These are phyloP conservation scores for Arremon brunneinucha DNA, from an alignment of 2,797 vertebrate species.

Conservation along the genomic window DNA sequence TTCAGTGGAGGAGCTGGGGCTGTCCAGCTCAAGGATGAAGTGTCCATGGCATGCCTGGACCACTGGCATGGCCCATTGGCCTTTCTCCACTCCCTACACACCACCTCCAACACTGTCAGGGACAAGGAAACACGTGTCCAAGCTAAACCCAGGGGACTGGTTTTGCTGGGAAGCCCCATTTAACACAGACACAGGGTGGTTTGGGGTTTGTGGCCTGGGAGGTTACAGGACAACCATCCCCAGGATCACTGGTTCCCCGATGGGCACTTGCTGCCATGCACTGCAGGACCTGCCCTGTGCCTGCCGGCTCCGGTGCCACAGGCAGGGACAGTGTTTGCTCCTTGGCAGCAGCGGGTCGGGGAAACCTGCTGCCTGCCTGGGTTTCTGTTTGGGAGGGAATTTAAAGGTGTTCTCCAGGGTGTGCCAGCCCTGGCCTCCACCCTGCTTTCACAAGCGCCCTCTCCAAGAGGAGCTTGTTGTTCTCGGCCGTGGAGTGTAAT, in stretches of 20 bases:
- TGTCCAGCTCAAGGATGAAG: background rate
- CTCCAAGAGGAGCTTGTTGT: constrained; percentile 39
- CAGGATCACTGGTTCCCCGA: background rate
- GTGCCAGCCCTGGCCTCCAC: constrained; percentile 42
- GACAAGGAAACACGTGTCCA: background rate
- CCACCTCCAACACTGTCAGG: accelerated
- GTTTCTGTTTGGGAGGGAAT: constrained; percentile 66
- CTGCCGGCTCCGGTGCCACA: background rate
- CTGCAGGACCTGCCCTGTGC: background rate
- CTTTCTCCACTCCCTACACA: background rate
- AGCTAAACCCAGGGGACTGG: background rate
- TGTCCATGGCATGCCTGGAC: background rate
- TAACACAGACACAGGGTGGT: background rate
- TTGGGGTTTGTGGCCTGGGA: background rate
- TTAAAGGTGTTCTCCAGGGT: constrained; percentile 52
- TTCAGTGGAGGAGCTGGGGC: background rate
- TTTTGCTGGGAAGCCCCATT: background rate
- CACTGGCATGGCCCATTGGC: accelerated
- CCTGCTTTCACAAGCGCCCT: constrained; percentile 51
- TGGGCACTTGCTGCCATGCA: background rate
- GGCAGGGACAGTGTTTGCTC: background rate
- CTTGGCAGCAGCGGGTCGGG: background rate
- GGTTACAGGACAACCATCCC: accelerated
- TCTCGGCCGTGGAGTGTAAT: background rate
- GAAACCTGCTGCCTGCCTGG: background rate